These are phyloP conservation scores for Cyprinus carpio DNA, from an alignment of 2,113 vertebrate species.

Conservation along the genomic window DNA sequence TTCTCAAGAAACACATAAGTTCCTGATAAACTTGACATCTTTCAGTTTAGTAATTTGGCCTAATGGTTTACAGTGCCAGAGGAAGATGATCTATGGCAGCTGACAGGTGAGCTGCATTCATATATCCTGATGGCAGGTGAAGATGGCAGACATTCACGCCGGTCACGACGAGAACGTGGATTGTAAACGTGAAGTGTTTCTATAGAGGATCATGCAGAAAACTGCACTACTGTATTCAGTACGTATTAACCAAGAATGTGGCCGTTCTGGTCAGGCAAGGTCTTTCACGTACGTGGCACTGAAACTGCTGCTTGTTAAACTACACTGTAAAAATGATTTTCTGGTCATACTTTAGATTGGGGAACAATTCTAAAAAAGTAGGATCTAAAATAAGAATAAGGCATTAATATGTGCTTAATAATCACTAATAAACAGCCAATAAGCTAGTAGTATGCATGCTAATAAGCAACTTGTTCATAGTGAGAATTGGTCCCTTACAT, in stretches of 20 bases:
- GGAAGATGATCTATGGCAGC: background rate
- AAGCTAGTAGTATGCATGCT: background rate
- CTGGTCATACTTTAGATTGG: background rate
- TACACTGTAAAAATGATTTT: background rate
- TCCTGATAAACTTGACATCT: background rate
- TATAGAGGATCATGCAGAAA: background rate
- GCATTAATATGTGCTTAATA: background rate
- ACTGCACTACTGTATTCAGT: background rate
- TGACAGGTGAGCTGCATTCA: background rate
- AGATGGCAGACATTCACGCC: background rate
- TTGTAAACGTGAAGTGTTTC: background rate
- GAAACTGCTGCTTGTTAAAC: background rate
- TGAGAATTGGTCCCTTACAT: background rate
- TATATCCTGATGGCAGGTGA: conserved; percentile 1
- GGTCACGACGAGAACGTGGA: background rate
- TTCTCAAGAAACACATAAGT: background rate
- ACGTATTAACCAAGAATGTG: background rate
- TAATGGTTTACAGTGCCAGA: background rate
- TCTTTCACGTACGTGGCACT: background rate
- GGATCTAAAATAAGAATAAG: too few relatives aligned
- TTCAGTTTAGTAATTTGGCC: background rate
- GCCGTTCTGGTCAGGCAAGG: conserved; percentile 5
- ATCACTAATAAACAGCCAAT: background rate
- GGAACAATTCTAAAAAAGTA: background rate
- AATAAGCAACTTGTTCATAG: background rate